phyloP scores from a whole-genome alignment of 2,888 invertebrate genomes.

The Sphinx pinastri region DNA sequence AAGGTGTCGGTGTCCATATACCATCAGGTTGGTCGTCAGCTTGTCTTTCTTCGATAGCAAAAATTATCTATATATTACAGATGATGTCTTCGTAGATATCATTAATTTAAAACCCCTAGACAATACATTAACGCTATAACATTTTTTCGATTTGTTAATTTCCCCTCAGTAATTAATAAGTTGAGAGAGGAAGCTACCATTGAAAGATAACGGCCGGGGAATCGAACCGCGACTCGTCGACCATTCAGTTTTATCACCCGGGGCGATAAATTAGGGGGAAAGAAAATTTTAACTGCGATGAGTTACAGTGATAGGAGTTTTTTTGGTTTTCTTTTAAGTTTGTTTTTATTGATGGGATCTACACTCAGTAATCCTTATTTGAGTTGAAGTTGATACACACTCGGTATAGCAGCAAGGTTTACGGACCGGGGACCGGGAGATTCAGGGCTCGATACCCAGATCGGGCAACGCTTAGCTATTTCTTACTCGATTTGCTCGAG shows the following conservation, averaged over 20 bases:
- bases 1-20: too few species aligned
- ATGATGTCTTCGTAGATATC: too few species aligned
- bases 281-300: conserved; percentile 21
- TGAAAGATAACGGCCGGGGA: conserved; percentile 45
- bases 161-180: conserved; percentile 47
- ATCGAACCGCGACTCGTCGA: conserved; percentile 42
- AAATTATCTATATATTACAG: too few species aligned
- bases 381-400: too few species aligned
- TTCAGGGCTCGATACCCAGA: too few species aligned
- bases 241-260: conserved; percentile 36
- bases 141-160: conserved; percentile 37
- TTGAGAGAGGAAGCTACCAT: conserved; percentile 44
- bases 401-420: too few species aligned
- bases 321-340: background rate
- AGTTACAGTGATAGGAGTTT: conserved; percentile 3
- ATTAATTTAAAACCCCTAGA: background rate
- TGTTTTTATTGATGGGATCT: background rate
- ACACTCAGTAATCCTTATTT: too few species aligned
- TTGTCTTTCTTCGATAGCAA: too few species aligned
- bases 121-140: conserved; percentile 4
- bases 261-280: conserved; percentile 45
- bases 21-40: too few species aligned
- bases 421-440: too few species aligned
- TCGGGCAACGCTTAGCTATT: too few species aligned
- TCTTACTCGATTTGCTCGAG: too few species aligned